These are phyloP conservation scores for Sebastiscus albofasciatus DNA, from an alignment of 2,797 vertebrate species.

Conservation along the genomic window DNA sequence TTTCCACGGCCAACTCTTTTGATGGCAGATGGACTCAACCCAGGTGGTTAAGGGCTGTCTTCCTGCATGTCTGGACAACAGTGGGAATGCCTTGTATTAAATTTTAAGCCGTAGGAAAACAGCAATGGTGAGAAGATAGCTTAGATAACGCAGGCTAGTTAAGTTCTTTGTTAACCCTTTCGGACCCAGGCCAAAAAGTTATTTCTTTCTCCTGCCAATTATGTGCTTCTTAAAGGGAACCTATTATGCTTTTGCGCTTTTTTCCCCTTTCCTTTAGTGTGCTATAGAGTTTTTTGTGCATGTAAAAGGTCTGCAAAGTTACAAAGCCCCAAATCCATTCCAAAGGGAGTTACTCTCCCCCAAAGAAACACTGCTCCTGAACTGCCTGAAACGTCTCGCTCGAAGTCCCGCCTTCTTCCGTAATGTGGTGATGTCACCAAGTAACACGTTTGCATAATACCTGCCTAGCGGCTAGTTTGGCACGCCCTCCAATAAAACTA, in stretches of 20 bases:
- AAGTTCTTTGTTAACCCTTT: slow-evolving; percentile 1
- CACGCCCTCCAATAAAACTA: accelerated
- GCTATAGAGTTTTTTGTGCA: too few relatives aligned
- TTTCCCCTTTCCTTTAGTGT: too few relatives aligned
- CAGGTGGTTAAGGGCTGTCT: slow-evolving; percentile 68
- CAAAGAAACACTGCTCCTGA: too few relatives aligned
- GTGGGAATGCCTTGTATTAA: slow-evolving; percentile 31
- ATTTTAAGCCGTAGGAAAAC: slow-evolving; percentile 24
- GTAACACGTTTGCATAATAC: too few relatives aligned
- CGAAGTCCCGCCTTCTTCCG: too few relatives aligned
- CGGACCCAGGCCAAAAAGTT: background rate
- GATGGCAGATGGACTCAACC: slow-evolving; percentile 64
- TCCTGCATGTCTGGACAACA: slow-evolving; percentile 66
- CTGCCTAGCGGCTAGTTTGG: too few relatives aligned
- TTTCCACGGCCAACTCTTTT: slow-evolving; percentile 44
- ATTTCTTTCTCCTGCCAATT: background rate
- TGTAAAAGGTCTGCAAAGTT: too few relatives aligned
- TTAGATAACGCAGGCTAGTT: background rate
- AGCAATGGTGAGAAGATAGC: slow-evolving; percentile 17
- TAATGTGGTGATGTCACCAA: too few relatives aligned
- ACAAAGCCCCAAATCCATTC: too few relatives aligned
- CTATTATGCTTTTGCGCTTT: too few relatives aligned
- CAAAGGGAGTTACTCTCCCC: too few relatives aligned
- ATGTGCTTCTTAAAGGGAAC: background rate
- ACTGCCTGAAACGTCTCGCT: too few relatives aligned